Base-by-base conservation (phyloP, 2,797 vertebrate genomes). In the Eleutherodactylus coqui region DNA sequence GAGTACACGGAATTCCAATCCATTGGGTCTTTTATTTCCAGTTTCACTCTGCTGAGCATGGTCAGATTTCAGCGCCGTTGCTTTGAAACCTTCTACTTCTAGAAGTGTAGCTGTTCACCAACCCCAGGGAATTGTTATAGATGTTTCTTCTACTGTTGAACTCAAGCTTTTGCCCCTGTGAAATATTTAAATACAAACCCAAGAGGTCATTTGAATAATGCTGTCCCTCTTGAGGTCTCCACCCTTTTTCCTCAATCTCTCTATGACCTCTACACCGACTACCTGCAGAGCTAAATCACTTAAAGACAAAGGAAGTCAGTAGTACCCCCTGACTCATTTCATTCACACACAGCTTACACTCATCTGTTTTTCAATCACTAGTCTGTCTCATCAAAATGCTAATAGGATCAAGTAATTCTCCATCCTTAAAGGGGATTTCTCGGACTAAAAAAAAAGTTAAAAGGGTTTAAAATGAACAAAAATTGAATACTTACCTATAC, bases 361-460 rank as follows among this genome's bases (percentile, higher is more conserved):
- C 27, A 84, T 81, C 51, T 83, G 13, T 76, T 70, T 86, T 86
- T 80, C 75, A 76, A 83, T 80, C 76, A 69, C 82, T n/a, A 34
- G 76, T 60, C 76, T 38, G 55, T 80, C 81, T 81, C 81, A 79
- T 86, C 82, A 78, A 84, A 83, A 79, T 72, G 81, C 75, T 79
- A 86, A 86, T 86, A 77, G 83, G 79, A 85, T 88, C 84, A 85
- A 85, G 78, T 29, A 49, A 43, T 85, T 85, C 62, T 60, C 67
- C 78, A 47, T 82, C 62, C 62, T 53, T 64, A 78, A 49, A 78
- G 87, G n/a, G n/a, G n/a, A n/a, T n/a, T n/a, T n/a, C n/a, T n/a
- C n/a, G n/a, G n/a, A n/a, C n/a, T n/a, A n/a, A n/a, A n/a, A n/a
- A n/a, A n/a, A n/a, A n/a, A n/a, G n/a, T n/a, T n/a, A n/a, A n/a